Conservation (phyloP, 1,140 invertebrate genomes). For the Octopus bimaculoides region DNA sequence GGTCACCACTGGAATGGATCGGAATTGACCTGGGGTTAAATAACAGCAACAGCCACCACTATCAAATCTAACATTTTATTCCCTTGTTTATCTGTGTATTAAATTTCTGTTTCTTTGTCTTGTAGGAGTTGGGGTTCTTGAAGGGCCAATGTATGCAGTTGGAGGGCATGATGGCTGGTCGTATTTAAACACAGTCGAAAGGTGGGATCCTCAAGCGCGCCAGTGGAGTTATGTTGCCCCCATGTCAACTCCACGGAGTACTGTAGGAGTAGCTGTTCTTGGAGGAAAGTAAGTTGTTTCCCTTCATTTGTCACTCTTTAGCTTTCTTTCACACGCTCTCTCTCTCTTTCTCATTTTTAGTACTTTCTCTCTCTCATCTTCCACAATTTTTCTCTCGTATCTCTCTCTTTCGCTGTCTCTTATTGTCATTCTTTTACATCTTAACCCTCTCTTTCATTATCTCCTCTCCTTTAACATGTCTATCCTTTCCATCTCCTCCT, state of each 20-base stretch:
- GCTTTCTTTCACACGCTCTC: neutral
- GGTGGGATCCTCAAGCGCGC: conserved; percentile 82
- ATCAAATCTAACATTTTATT: too few species aligned
- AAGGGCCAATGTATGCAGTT: conserved; percentile 87
- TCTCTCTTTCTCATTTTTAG: neutral
- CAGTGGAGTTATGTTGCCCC: conserved; percentile 85
- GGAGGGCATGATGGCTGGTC: conserved; percentile 95
- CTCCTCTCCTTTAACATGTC: too few species aligned
- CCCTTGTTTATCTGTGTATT: neutral
- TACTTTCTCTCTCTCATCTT: neutral
- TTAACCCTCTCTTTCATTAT: too few species aligned
- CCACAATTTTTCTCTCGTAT: neutral
- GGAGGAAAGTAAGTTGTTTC: conserved; percentile 67
- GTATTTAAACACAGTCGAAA: conserved; percentile 87
- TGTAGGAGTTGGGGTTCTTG: conserved; percentile 80
- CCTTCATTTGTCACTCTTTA: neutral
- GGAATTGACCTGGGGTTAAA: too few species aligned
- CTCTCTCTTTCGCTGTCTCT: too few species aligned
- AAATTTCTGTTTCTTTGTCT: conserved; percentile 11
- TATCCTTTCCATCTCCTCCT: too few species aligned
- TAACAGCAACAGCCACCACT: too few species aligned
- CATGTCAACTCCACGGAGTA: conserved; percentile 82
- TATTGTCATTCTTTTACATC: too few species aligned
- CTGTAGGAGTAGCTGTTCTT: conserved; percentile 84
- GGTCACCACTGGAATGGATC: too few species aligned